These are phyloP conservation scores for Bellardia bayeri DNA, from an alignment of 2,888 invertebrate species.

Conservation along the genomic window DNA sequence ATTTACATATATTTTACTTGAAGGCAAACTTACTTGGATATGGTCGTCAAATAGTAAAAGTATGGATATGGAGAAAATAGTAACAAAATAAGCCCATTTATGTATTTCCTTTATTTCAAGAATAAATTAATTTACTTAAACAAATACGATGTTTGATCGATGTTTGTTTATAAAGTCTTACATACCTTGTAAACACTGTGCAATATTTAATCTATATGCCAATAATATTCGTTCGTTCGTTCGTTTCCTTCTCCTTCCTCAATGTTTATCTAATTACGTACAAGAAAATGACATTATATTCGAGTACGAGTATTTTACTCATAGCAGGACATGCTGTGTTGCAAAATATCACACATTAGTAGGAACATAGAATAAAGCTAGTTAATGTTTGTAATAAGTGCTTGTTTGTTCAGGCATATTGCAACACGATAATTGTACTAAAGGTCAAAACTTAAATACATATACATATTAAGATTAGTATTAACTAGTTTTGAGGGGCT, in stretches of 20 bases:
- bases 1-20: too few relatives aligned
- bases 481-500: not conserved
- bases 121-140: too few relatives aligned
- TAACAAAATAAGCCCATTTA: too few relatives aligned
- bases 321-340: constrained; percentile 20
- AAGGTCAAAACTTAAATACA: constrained; percentile 9
- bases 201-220: not conserved
- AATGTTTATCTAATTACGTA: constrained; percentile 54
- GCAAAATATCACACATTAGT: constrained; percentile 28
- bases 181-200: not conserved
- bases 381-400: not conserved
- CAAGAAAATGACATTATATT: constrained; percentile 57
- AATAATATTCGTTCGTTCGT: not conserved
- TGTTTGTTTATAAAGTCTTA: too few relatives aligned
- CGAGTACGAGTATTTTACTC: not conserved
- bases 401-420: not conserved
- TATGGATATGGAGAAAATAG: too few relatives aligned
- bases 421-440: not conserved
- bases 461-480: not conserved
- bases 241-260: not conserved
- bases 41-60: too few relatives aligned
- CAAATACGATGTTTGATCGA: too few relatives aligned
- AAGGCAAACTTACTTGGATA: too few relatives aligned
- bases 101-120: too few relatives aligned
- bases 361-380: not conserved